Percentiles rank a stretch among this genome's conserved stretches.
These are phyloP conservation scores for Nixonia krombeini DNA, from an alignment of 1,140 invertebrate species.

Conservation along the genomic window DNA sequence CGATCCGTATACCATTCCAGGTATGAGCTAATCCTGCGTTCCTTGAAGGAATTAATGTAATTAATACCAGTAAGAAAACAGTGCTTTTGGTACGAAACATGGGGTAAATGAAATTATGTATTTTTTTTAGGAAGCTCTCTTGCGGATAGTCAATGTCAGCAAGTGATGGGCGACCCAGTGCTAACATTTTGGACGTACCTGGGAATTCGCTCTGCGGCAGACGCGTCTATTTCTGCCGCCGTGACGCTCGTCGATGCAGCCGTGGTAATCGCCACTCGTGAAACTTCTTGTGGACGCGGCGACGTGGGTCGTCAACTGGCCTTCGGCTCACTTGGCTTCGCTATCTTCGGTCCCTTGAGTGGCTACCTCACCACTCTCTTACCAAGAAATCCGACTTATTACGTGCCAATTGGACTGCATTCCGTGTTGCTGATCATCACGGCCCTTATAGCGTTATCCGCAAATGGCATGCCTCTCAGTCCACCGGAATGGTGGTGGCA, in stretches of 20 bases:
- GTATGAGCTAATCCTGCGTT: no score
- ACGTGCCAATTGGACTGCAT: conserved; percentile 75
- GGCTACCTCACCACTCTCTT: conserved; percentile 66
- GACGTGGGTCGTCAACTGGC: conserved; percentile 86
- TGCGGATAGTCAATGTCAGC: conserved; percentile 76
- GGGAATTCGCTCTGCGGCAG: conserved; percentile 78
- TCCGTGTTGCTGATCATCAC: conserved; percentile 76
- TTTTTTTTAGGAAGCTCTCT: conserved; percentile 74
- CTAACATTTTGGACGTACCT: conserved; percentile 82
- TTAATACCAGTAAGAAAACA: no score
- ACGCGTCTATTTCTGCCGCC: conserved; percentile 82
- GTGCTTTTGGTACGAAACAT: no score
- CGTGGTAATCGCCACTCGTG: conserved; percentile 83
- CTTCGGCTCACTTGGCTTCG: conserved; percentile 81
- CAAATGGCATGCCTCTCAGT: conserved; percentile 80
- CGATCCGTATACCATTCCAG: conserved; percentile 76
- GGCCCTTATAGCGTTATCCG: conserved; percentile 76
- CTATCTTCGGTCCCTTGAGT: conserved; percentile 79
- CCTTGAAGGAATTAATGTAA: no score
- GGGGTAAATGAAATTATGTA: no score
- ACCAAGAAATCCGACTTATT: conserved; percentile 59
- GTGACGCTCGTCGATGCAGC: conserved; percentile 81
- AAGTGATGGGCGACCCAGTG: conserved; percentile 75
- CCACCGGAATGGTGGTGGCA: conserved; percentile 89
- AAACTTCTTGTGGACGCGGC: conserved; percentile 83